Evolutionary conservation across 2,888 invertebrate species (phyloP).

Genomic region (Folsomia candida): DNA sequence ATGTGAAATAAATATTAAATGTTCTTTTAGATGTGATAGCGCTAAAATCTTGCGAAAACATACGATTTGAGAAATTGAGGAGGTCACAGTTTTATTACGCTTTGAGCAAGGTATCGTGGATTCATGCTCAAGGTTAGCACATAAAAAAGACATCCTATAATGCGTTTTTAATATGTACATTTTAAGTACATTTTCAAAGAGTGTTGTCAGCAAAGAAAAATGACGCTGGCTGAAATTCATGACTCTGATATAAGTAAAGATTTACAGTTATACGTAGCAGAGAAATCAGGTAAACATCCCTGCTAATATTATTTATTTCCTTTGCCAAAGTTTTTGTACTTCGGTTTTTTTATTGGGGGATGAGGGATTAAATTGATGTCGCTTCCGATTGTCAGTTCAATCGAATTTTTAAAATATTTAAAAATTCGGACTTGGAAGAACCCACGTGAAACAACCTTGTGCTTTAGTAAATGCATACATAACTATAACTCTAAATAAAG

Average conservation of each 20-base stretch:
- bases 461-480: not conserved
- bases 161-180: too few species aligned
- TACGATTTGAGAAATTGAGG: not conserved
- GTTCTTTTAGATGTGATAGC: not conserved
- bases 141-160: too few species aligned
- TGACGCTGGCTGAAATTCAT: not conserved
- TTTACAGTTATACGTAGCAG: not conserved
- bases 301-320: not conserved
- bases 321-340: not conserved
- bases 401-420: too few species aligned
- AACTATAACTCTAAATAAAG: not conserved
- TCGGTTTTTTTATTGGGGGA: too few species aligned
- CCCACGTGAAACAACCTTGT: too few species aligned
- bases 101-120: not conserved
- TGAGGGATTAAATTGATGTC: too few species aligned
- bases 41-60: not conserved
- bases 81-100: not conserved
- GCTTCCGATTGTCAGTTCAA: too few species aligned
- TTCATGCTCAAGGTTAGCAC: slow-evolving; percentile 10
- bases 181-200: too few species aligned
- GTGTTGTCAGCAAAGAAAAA: not conserved
- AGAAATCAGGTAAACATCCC: not conserved
- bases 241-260: not conserved
- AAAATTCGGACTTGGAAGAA: too few species aligned
- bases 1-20: too few species aligned